Percentiles rank a stretch among this genome's conserved stretches.
These are phyloP conservation scores for Epirrita christyi DNA, from an alignment of 2,888 invertebrate genomes.

Conservation along the genomic window DNA sequence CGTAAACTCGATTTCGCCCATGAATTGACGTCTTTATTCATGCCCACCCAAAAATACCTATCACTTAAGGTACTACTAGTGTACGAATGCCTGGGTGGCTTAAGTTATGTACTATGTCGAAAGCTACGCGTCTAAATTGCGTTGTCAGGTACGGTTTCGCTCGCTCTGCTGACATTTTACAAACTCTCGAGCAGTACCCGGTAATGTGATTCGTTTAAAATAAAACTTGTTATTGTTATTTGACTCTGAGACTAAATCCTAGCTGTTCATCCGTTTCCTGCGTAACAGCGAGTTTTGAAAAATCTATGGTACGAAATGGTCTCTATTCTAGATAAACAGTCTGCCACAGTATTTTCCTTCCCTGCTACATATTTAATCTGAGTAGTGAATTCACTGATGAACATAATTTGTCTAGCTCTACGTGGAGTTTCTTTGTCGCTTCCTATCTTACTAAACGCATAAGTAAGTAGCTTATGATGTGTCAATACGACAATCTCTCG, in stretches of 20 bases:
- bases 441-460: slow-evolving; percentile 17
- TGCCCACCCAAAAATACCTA: slow-evolving; percentile 14
- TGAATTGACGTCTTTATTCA: slow-evolving; percentile 8
- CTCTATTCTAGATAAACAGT: slow-evolving; percentile 33
- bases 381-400: slow-evolving; percentile 37
- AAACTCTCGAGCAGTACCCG: slow-evolving; percentile 19
- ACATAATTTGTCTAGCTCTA: slow-evolving; percentile 31
- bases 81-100: slow-evolving; percentile 20
- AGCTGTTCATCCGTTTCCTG: slow-evolving; percentile 20
- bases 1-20: slow-evolving; percentile 26
- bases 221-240: slow-evolving; percentile 11
- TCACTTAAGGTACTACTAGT: slow-evolving; percentile 14
- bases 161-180: slow-evolving; percentile 29
- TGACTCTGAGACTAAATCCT: slow-evolving; percentile 4
- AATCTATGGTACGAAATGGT: slow-evolving; percentile 28
- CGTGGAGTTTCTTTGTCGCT: slow-evolving; percentile 33
- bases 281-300: slow-evolving; percentile 13
- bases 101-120: slow-evolving; percentile 13
- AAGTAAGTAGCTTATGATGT: slow-evolving; percentile 32
- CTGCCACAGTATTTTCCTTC: slow-evolving; percentile 30
- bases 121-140: slow-evolving; percentile 9
- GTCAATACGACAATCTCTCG: slow-evolving; percentile 23
- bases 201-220: slow-evolving; percentile 20
- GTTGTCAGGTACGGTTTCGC: slow-evolving; percentile 23
- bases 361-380: slow-evolving; percentile 26